Evolutionary conservation across 2,888 invertebrate genomes (phyloP).

Genomic region (Hirtodrosophila cameraria): DNA sequence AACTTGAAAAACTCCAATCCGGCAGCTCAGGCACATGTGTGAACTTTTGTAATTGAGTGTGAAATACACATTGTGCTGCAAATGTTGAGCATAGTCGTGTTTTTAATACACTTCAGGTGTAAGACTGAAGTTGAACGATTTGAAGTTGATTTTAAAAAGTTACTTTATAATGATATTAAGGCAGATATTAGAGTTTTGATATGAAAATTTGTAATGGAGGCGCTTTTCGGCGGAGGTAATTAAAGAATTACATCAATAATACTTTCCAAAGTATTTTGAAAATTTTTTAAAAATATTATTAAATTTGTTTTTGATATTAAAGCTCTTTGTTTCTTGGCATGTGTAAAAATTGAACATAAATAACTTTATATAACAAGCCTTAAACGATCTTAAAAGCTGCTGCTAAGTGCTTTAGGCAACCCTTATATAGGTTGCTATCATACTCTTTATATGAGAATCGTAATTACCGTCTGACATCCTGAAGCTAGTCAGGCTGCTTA

Average conservation of each 20-base stretch:
- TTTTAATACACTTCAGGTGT: conserved; percentile 29
- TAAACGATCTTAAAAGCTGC: background rate
- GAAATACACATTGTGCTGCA: background rate
- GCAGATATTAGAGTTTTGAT: no score
- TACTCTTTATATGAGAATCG: conserved; percentile 5
- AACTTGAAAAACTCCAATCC: conserved; percentile 58
- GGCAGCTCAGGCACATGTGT: conserved; percentile 36
- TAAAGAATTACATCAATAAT: no score
- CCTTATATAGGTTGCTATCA: conserved; percentile 9
- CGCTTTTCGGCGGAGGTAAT: no score
- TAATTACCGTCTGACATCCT: conserved; percentile 54
- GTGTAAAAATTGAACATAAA: no score
- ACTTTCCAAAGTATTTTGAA: no score
- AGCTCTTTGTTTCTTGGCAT: no score
- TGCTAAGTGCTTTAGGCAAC: background rate
- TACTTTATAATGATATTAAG: no score
- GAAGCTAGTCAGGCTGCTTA: conserved; percentile 36
- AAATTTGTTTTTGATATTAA: no score
- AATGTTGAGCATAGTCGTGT: conserved; percentile 8
- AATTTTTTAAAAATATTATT: no score
- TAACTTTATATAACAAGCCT: background rate
- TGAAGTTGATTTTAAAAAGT: no score
- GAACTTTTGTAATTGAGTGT: conserved; percentile 65
- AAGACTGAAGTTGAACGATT: no score
- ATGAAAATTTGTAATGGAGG: no score